Conservation (phyloP, 2,113 vertebrate species). For the Brienomyrus longianalis region DNA sequence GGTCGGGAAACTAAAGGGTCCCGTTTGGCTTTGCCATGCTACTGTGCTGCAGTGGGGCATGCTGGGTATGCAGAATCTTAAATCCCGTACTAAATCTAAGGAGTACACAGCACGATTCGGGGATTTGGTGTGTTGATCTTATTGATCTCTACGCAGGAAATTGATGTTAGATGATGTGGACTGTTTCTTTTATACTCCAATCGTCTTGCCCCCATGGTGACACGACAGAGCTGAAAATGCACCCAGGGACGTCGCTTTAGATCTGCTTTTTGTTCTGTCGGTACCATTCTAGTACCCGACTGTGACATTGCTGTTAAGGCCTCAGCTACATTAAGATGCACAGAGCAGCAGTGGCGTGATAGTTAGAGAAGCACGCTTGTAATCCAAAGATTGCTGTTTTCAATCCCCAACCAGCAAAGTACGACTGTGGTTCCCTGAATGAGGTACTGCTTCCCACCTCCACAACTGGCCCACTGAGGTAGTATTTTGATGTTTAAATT, state of each 20-base stretch:
- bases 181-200: not conserved
- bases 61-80: not conserved
- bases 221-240: not conserved
- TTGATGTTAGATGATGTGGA: conserved; percentile 28
- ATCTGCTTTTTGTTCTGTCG: not conserved
- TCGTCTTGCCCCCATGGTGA: not conserved
- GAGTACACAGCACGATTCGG: not conserved
- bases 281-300: not conserved
- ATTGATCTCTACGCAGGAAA: not conserved
- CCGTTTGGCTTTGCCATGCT: not conserved
- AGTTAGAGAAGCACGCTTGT: too few species aligned
- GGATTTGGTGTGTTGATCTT: not conserved
- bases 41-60: not conserved
- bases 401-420: too few species aligned
- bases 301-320: not conserved
- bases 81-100: not conserved
- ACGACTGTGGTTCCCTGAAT: too few species aligned
- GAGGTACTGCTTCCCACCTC: too few species aligned
- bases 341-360: too few species aligned
- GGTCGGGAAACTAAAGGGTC: not conserved
- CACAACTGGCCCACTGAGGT: not conserved
- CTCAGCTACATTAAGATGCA: too few species aligned
- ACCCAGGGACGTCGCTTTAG: not conserved
- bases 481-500: not conserved
- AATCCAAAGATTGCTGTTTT: too few species aligned